Evolutionary conservation across 2,113 vertebrate genomes (phyloP).

Genomic region (Onychostruthus taczanowskii): DNA sequence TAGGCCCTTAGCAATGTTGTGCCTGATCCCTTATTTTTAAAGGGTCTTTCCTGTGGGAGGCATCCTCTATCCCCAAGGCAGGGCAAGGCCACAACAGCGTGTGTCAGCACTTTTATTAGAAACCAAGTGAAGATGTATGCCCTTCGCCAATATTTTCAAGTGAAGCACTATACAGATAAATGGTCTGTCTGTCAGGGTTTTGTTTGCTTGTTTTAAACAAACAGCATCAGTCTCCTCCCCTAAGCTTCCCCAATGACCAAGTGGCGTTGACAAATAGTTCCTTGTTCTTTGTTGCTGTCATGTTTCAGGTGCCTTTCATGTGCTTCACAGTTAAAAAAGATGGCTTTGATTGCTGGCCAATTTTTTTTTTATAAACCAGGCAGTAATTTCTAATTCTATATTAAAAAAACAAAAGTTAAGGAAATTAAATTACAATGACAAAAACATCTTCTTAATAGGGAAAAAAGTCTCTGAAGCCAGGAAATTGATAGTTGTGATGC

Average conservation of each 20-base stretch:
- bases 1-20: background rate
- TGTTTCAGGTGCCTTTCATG: constrained; percentile 50
- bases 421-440: constrained; percentile 47
- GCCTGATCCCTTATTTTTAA: background rate
- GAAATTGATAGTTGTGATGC: constrained; percentile 9
- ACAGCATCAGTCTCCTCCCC: constrained; percentile 55
- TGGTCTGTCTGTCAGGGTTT: constrained; percentile 60
- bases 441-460: background rate
- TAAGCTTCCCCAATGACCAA: constrained; percentile 49
- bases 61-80: background rate
- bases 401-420: constrained; percentile 27
- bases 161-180: constrained; percentile 38
- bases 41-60: background rate
- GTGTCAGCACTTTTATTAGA: constrained; percentile 45
- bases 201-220: constrained; percentile 63
- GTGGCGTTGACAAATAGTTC: constrained; percentile 36
- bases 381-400: constrained; percentile 49
- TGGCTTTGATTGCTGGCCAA: constrained; percentile 38
- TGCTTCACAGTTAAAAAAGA: constrained; percentile 49
- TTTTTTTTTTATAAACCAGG: background rate
- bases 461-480: background rate
- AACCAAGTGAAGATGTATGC: constrained; percentile 7
- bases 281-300: constrained; percentile 51
- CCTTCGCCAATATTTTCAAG: background rate
- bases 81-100: background rate